A percentile compares a stretch with the other conserved stretches of the same genome.
Evolutionary conservation across 1,140 invertebrate species (phyloP).

Genomic region (Bombus superbus): DNA sequence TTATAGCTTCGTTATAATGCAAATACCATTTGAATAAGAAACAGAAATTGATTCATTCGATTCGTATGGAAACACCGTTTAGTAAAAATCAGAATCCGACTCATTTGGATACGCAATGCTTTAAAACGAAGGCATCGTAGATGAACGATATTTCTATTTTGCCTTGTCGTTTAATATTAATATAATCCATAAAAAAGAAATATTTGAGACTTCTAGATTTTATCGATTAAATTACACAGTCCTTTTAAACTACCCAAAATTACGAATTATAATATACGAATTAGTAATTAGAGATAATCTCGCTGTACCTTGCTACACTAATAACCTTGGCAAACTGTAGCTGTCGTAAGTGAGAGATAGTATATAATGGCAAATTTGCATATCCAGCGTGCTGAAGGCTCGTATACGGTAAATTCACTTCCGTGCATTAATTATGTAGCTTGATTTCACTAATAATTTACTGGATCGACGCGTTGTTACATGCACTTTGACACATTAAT

Average conservation of each 20-base stretch:
- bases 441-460: constrained; percentile 49
- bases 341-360: constrained; percentile 16
- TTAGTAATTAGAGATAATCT: constrained; percentile 19
- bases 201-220: not conserved
- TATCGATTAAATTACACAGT: too few relatives aligned
- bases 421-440: constrained; percentile 37
- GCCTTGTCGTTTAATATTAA: not conserved
- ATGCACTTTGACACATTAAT: not conserved
- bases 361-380: constrained; percentile 33
- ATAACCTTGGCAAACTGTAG: constrained; percentile 35
- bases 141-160: too few relatives aligned
- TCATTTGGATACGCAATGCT: not conserved
- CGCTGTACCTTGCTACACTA: not conserved
- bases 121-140: too few relatives aligned
- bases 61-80: not conserved
- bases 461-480: not conserved
- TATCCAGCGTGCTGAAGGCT: constrained; percentile 37
- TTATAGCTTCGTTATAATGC: too few relatives aligned
- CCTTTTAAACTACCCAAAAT: not conserved
- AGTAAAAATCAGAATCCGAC: not conserved
- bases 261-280: not conserved
- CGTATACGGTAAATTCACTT: constrained; percentile 34
- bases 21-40: too few relatives aligned
- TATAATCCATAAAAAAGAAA: not conserved
- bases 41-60: not conserved